Evolutionary conservation across 1,140 invertebrate species (phyloP), one percentile per base, ranked within the genome.

Genomic region (Drosophila littoralis): DNA sequence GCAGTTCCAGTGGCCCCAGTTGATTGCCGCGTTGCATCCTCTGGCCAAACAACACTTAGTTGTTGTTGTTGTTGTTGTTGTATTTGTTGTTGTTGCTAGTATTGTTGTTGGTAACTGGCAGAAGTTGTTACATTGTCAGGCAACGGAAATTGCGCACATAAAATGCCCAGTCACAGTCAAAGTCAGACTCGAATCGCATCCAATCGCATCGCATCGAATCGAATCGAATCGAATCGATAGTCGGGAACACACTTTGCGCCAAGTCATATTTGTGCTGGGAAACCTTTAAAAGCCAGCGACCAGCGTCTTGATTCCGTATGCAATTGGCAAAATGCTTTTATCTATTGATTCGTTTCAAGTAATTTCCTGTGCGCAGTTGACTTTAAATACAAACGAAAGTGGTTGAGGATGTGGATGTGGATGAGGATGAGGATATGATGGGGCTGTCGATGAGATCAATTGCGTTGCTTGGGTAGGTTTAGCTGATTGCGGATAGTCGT

Each of bases 101-200:
- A 54, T 13, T 54, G 12, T 35, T 61, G 48, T 17, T 74, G 58
- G 68, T 81, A 71, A 75, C 78, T 81, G 82, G 83, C 83, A 83
- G 77, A 88, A 86, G 79, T 86, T 80, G 83, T 86, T 86, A 86
- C 83, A 88, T 86, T 83, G 83, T 77, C 74, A 78, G 75, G 77
- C 61, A 86, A 79, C 83, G 83, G 83, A 86, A 86, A 86, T 86
- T 74, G 83, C 80, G 69, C 75, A 86, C 82, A 86, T 79, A 86
- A 82, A 76, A 70, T 45, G 72, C 54, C 55, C 55, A 74, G 71
- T 74, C 71, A 68, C 38, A 60, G 35, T 15, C 45, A 67, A 22
- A 72, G 59, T 43, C 68, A 77, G 66, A 66, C 52, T 40, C 63
- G 70, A 64, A 51, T 51, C 60, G 15, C 17, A 57, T 64, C 67